These are phyloP conservation scores for Volucella inflata DNA, from an alignment of 2,888 invertebrate genomes.

Conservation along the genomic window DNA sequence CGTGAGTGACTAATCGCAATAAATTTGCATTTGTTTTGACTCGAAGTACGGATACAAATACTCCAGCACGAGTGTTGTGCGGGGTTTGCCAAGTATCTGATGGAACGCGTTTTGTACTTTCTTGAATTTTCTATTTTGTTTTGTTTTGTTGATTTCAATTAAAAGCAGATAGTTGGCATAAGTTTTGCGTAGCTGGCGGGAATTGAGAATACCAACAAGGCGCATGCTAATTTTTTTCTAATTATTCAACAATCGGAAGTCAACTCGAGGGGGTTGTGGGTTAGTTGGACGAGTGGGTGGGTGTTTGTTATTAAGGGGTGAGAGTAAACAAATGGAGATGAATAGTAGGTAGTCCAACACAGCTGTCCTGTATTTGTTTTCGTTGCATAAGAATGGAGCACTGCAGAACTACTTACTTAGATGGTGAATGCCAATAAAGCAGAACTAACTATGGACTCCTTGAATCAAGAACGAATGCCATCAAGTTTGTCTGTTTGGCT, in stretches of 20 bases:
- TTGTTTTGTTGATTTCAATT: slow-evolving; percentile 52
- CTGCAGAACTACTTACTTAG: background rate
- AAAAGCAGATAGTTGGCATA: slow-evolving; percentile 59
- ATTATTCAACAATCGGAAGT: slow-evolving; percentile 44
- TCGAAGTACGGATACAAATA: background rate
- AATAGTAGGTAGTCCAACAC: slow-evolving; percentile 10
- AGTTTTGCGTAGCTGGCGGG: slow-evolving; percentile 44
- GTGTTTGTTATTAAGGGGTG: no score
- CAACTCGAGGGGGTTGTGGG: background rate
- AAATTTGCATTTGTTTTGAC: slow-evolving; percentile 67
- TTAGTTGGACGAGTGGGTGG: background rate
- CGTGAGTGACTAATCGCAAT: slow-evolving; percentile 59
- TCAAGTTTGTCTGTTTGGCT: no score
- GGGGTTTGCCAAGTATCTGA: slow-evolving; percentile 2
- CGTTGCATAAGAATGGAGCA: slow-evolving; percentile 30
- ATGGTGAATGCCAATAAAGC: slow-evolving; percentile 26
- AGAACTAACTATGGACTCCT: background rate
- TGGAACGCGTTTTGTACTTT: slow-evolving; percentile 33
- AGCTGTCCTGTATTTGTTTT: slow-evolving; percentile 48
- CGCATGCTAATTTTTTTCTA: slow-evolving; percentile 50
- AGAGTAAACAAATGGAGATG: slow-evolving; percentile 32
- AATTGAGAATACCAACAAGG: slow-evolving; percentile 43
- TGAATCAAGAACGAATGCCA: no score
- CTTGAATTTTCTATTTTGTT: background rate
- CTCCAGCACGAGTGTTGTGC: background rate